A percentile compares a stretch with the other conserved stretches of the same genome.
phyloP scores from a whole-genome alignment of 92 coral and sea anemone genomes.

The Porites divaricata region DNA sequence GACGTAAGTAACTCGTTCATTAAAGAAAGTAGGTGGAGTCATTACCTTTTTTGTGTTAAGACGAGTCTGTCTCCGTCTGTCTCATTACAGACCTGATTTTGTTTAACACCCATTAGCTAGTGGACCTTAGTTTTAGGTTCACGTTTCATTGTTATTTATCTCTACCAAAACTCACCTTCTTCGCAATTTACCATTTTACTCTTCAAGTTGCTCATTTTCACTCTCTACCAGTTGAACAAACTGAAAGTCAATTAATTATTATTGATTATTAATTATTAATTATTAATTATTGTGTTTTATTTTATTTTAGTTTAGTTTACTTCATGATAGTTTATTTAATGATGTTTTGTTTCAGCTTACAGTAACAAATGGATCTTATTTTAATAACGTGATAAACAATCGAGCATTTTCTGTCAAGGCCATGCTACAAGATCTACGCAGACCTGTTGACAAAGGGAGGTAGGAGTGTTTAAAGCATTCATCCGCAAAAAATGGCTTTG shows the following conservation, averaged over 20 bases:
- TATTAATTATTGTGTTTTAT: neutral
- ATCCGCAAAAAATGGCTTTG: too few species aligned
- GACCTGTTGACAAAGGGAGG: slow-evolving; percentile 76
- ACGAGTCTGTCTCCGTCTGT: neutral
- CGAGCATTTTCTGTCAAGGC: slow-evolving; percentile 55
- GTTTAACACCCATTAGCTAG: neutral
- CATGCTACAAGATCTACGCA: slow-evolving; percentile 37
- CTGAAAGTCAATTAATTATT: neutral
- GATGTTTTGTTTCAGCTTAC: slow-evolving; percentile 38
- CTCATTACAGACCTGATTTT: neutral
- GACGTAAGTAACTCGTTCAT: slow-evolving; percentile 36
- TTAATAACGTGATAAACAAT: slow-evolving; percentile 49
- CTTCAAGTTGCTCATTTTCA: neutral
- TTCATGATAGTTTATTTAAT: neutral
- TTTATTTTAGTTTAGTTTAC: neutral
- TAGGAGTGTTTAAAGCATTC: neutral
- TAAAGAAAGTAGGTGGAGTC: too few species aligned
- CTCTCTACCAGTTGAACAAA: neutral
- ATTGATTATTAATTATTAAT: too few species aligned
- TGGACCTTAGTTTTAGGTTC: neutral
- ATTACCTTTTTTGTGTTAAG: too few species aligned
- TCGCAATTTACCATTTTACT: neutral
- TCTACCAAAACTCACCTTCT: neutral
- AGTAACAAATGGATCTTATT: slow-evolving; percentile 49
- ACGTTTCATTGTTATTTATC: neutral